Percentiles rank a stretch among this genome's conserved stretches.
These are phyloP conservation scores for Sebastes kiyomatsui DNA, from an alignment of 2,797 vertebrate genomes.

Conservation along the genomic window DNA sequence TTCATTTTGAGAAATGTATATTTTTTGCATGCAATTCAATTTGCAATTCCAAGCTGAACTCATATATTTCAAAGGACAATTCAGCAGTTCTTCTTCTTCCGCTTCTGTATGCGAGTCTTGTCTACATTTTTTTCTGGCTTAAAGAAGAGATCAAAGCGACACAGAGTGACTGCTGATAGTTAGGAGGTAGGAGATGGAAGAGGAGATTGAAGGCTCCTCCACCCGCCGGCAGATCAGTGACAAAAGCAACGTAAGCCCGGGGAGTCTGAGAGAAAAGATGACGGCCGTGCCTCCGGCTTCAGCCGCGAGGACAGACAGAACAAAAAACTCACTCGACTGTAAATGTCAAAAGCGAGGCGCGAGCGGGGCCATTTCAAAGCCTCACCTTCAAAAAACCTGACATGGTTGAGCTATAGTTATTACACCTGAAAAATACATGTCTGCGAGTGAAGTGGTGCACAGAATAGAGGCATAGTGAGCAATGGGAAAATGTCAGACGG, in stretches of 20 bases:
- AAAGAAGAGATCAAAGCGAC: conserved; percentile 13
- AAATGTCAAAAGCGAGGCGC: conserved; percentile 41
- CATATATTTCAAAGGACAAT: not conserved
- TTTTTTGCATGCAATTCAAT: not conserved
- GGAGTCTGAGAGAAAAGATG: conserved; percentile 16
- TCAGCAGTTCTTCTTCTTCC: no score
- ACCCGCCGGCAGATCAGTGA: not conserved
- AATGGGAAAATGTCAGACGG: conserved; percentile 9
- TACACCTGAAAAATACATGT: conserved; percentile 27
- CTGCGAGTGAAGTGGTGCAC: conserved; percentile 5
- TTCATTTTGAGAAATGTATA: not conserved
- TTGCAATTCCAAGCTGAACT: not conserved
- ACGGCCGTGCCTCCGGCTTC: not conserved
- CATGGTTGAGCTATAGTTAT: not conserved
- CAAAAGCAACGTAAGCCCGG: not conserved
- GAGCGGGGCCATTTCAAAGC: not conserved
- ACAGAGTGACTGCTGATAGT: not conserved
- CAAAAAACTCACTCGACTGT: not conserved
- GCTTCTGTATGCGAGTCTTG: not conserved
- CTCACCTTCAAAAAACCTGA: conserved; percentile 10
- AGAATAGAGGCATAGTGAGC: not conserved
- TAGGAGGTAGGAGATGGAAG: not conserved
- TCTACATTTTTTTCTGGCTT: not conserved
- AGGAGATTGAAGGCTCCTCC: not conserved
- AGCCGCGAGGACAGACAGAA: conserved; percentile 3